Conservation (phyloP, 2,888 invertebrate species). For the Lochmaea capreae region DNA sequence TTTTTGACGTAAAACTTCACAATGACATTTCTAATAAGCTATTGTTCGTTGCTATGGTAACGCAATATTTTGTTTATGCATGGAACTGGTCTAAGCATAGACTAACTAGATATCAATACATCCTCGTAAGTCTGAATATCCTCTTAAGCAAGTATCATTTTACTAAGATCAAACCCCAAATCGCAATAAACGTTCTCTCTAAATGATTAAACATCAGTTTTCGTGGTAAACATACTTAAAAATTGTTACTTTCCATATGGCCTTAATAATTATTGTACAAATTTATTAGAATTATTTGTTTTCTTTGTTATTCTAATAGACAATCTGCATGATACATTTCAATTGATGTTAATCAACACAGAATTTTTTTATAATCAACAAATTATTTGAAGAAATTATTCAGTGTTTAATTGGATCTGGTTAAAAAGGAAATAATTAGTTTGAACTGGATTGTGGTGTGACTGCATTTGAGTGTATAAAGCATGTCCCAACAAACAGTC, state of each 20-base stretch:
- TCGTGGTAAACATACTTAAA: too few relatives aligned
- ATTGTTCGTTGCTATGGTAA: too few relatives aligned
- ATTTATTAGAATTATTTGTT: background rate
- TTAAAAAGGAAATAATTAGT: constrained; percentile 53
- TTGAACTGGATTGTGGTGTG: constrained; percentile 49
- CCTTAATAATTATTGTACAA: background rate
- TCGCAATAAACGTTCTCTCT: too few relatives aligned
- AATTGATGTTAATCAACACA: constrained; percentile 23
- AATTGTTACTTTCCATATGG: background rate
- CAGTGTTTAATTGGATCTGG: constrained; percentile 52
- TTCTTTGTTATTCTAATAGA: background rate
- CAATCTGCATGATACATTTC: background rate
- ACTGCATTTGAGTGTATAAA: background rate
- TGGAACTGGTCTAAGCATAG: too few relatives aligned
- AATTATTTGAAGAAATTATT: constrained; percentile 7
- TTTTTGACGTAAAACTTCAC: too few relatives aligned
- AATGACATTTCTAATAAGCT: too few relatives aligned
- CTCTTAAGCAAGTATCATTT: too few relatives aligned
- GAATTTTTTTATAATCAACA: constrained; percentile 10
- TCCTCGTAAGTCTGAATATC: too few relatives aligned
- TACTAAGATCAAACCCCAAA: too few relatives aligned
- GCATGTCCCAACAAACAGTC: background rate
- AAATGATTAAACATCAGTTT: too few relatives aligned
- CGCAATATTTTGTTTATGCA: too few relatives aligned
- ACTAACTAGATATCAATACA: too few relatives aligned